phyloP scores from a whole-genome alignment of 2,888 invertebrate species.

The Nephrotoma appendiculata region DNA sequence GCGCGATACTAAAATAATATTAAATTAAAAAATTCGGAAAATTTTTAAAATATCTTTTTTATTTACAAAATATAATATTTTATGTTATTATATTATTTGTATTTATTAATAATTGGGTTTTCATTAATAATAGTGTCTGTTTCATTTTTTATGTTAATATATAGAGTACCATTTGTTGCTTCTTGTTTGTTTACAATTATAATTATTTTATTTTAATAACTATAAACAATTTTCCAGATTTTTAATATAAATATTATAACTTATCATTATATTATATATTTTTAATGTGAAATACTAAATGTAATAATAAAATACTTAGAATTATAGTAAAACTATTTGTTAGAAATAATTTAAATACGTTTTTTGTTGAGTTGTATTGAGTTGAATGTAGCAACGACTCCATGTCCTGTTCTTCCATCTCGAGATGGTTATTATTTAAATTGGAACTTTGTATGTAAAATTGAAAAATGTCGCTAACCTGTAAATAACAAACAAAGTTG shows the following conservation, averaged over 20 bases:
- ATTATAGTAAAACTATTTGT: background rate
- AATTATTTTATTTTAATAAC: background rate
- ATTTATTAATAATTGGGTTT: background rate
- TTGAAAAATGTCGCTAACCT: slow-evolving; percentile 47
- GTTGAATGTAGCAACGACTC: slow-evolving; percentile 1
- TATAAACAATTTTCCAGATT: background rate
- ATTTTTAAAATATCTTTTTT: background rate
- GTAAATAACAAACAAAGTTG: slow-evolving; percentile 14
- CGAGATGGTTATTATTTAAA: slow-evolving; percentile 21
- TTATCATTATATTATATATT: background rate
- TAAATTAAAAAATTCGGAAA: background rate
- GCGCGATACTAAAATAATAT: background rate
- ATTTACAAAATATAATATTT: background rate
- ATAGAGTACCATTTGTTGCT: background rate
- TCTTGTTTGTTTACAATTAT: background rate
- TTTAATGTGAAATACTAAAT: background rate
- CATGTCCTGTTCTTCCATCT: slow-evolving; percentile 4
- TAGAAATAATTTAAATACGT: background rate
- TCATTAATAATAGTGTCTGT: background rate
- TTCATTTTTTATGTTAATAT: background rate
- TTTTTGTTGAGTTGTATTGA: background rate
- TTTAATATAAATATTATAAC: background rate
- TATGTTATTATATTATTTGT: background rate
- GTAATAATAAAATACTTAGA: background rate
- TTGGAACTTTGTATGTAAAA: slow-evolving; percentile 38